Conservation (phyloP, 2,113 vertebrate species). For the Jaculus jaculus region DNA sequence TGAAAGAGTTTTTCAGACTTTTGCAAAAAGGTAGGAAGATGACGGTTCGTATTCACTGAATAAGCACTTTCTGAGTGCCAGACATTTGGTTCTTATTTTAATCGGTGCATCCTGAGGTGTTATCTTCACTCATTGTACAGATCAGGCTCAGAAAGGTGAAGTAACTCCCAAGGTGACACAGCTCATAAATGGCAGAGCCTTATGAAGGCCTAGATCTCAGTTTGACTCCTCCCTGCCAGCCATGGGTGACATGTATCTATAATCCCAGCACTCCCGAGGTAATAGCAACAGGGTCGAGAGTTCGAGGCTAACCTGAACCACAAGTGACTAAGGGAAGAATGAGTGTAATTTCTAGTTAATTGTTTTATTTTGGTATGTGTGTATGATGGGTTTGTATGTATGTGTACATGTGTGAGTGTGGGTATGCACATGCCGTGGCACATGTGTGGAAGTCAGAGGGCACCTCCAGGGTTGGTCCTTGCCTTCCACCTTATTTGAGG, state of each 20-base stretch:
- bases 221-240: background rate
- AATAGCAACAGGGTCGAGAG: background rate
- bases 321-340: background rate
- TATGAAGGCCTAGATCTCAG: background rate
- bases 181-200: background rate
- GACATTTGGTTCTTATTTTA: background rate
- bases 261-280: background rate
- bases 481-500: no score
- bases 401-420: no score
- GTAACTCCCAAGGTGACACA: background rate
- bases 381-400: no score
- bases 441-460: no score
- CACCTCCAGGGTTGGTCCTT: no score
- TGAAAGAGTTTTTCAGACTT: background rate
- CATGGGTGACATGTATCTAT: background rate
- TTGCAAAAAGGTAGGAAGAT: background rate
- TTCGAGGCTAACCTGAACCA: background rate
- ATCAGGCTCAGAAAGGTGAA: conserved; percentile 1
- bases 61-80: background rate
- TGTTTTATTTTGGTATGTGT: no score
- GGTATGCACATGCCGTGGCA: no score
- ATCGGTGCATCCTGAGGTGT: background rate
- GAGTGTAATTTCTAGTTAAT: background rate
- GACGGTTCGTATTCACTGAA: background rate
- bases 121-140: background rate